Base-by-base conservation (phyloP, 2,797 vertebrate genomes). In the Xiphophorus birchmanni region DNA sequence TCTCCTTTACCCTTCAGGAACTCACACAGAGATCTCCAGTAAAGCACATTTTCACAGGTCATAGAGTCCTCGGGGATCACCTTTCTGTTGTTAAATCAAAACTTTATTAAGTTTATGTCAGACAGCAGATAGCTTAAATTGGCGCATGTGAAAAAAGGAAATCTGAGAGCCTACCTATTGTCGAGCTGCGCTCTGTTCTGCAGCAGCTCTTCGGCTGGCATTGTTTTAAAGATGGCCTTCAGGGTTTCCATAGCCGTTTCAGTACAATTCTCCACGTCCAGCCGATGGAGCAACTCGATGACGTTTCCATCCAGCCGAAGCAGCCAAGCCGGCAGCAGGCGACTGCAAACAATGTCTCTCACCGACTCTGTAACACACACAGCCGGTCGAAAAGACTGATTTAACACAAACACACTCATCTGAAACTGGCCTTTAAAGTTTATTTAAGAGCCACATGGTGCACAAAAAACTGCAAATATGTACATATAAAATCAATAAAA, bases 261-360 rank as follows among this genome's bases (percentile, higher is more conserved):
- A 17, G 96, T 90, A 56, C 97, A 99, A 87, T 99, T 97, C 92
- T 99, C 98, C 18, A 99, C 97, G 89, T 99, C 98, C 75, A 99
- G 93, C 40, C 95, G 95, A 91, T 98, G 98, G 74, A 99, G 97
- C 76, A 99, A 86, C 84, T 98, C 95, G 45, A 99, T 91, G 73
- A 98, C 65, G 74, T 97, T 94, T 2, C 97, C 97, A 2, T 97
- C 95, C 35, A 96, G 87, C 12, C 96, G 94, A 1, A 47, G 90
- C 74, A 99, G 90, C 98, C 98, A 99, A 44, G 97, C 92, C 23
- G 96, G 96, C 87, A 99, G 94, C 18, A 99, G 92, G 63, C 96
- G 94, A 80, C 95, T 95, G 86, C 94, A 94, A 60, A 96, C 92
- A 7, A 97, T 93, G 56, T 97, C 97, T 89, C 94, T 98, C 77